phyloP scores from a whole-genome alignment of 2,797 vertebrate species.

The Alauda arvensis region DNA sequence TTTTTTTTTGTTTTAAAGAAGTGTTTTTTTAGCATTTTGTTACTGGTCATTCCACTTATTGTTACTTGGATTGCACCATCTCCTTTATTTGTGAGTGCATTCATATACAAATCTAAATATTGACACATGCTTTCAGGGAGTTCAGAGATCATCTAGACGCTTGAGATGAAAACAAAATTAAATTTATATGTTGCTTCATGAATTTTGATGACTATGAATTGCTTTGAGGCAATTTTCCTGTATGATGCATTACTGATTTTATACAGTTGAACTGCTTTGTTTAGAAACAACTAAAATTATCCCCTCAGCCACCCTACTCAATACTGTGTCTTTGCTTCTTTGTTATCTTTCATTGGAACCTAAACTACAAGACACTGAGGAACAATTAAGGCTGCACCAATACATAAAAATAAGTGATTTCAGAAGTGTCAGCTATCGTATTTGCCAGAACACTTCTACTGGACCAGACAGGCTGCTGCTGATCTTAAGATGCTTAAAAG shows the following conservation, averaged over 20 bases:
- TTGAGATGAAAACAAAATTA: background rate
- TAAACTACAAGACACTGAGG: background rate
- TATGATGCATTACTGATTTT: background rate
- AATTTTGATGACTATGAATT: background rate
- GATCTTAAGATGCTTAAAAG: background rate
- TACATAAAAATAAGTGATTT: background rate
- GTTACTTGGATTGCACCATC: background rate
- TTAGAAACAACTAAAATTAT: background rate
- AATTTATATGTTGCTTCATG: background rate
- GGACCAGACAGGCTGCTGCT: background rate
- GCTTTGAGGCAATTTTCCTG: background rate
- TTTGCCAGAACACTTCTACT: background rate
- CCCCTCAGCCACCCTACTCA: background rate
- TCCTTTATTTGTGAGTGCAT: background rate
- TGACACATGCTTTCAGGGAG: background rate
- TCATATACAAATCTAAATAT: background rate
- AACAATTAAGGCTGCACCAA: background rate
- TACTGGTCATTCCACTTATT: background rate
- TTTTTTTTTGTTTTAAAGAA: background rate
- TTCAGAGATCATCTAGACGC: background rate
- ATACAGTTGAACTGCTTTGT: background rate
- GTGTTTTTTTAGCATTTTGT: background rate
- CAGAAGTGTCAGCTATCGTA: background rate
- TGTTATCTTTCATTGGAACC: background rate
- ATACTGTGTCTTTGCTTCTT: background rate